Evolutionary conservation across 2,888 invertebrate genomes (phyloP), one percentile per base, ranked within the genome.

Genomic region (Hirtodrosophila histrioides): DNA sequence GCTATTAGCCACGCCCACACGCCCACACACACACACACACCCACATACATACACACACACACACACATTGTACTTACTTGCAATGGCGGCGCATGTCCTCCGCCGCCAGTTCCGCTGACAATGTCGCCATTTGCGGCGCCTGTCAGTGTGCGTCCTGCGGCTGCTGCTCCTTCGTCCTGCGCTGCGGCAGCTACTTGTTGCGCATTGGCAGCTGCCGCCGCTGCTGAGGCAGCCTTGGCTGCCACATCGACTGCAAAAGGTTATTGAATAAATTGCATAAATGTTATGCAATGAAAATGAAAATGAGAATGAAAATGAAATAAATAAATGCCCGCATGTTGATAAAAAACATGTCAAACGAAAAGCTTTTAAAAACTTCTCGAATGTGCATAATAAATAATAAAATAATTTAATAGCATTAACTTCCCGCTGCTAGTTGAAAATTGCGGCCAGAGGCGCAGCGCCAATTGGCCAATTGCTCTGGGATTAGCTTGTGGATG

Each of bases 91-190:
- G 93, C 92, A 88, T 94, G 94, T 55, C 67, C 82, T 37, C 56
- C 69, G 27, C 27, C 27, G 37, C 78, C 78, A 11, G 70, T 50
- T n/a, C 82, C 83, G 50, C 76, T 72, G 27, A 92, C 91, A 75
- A 94, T 92, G 80, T 94, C 94, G 23, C 94, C 94, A 89, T 95
- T 95, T 71, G 94, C 94, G 51, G 82, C 78, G 84, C 85, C 74
- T 55, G 45, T 93, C 93, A 79, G 92, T 93, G 64, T 92, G 40
- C 75, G 63, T 74, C 76, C 78, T 44, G 35, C 43, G 11, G 27
- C 53, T 54, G 69, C 58, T 23, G 23, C 71, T n/a, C 54, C 79
- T 12, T 91, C 91, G 56, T 90, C 90, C 58, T 90, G 90, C 56
- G 83, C 92, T 23, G 89, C 86, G 44, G 73, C 86, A 70, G 89